Conservation (phyloP, 2,888 invertebrate species). For the Philereme vetulata region DNA sequence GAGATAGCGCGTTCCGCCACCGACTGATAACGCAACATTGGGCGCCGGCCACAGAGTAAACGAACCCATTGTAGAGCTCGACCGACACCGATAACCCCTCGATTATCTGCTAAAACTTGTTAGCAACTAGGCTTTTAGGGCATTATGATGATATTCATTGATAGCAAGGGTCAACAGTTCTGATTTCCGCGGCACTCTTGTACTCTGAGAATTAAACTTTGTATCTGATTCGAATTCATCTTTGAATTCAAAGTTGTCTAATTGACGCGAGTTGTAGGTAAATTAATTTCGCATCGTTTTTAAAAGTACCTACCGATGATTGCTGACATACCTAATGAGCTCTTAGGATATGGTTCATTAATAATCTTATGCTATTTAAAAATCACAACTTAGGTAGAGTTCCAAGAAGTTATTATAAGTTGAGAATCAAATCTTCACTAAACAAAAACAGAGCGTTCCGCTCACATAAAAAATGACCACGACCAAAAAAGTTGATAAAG, state of each 20-base stretch:
- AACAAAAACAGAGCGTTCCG: constrained; percentile 52
- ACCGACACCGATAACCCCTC: constrained; percentile 58
- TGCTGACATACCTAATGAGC: neutral
- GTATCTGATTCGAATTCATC: neutral
- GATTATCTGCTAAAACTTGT: constrained; percentile 56
- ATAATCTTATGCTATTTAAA: no score
- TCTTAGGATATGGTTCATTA: no score
- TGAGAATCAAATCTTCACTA: constrained; percentile 23
- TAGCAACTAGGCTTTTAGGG: constrained; percentile 42
- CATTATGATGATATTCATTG: constrained; percentile 26
- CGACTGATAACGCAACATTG: constrained; percentile 67
- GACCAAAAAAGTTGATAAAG: constrained; percentile 51
- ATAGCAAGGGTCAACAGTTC: constrained; percentile 26
- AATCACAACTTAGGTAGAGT: neutral
- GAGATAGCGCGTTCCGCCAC: constrained; percentile 72
- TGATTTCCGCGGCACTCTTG: constrained; percentile 28
- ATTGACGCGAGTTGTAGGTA: no score
- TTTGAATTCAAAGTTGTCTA: neutral
- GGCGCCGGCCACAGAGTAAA: constrained; percentile 63
- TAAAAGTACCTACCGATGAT: neutral
- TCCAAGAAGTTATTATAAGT: neutral
- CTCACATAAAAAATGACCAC: constrained; percentile 52
- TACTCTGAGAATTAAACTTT: neutral
- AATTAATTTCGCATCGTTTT: no score
- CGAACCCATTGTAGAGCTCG: constrained; percentile 59